Evolutionary conservation across 2,888 invertebrate genomes (phyloP), one percentile per base, ranked within the genome.

Genomic region (Dioctria linearis): DNA sequence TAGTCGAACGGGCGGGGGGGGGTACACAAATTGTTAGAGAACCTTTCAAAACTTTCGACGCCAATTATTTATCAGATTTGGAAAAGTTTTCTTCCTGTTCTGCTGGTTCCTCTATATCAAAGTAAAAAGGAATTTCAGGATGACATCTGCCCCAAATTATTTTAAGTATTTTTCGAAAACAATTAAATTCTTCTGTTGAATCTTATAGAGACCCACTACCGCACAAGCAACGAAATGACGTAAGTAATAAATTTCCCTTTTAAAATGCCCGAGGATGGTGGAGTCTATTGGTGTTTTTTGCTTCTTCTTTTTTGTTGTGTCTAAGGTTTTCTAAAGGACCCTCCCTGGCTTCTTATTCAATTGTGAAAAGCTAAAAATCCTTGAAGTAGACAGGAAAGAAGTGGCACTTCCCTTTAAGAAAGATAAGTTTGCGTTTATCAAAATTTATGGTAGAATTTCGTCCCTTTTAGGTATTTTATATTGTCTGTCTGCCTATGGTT

Each of bases 351-450:
- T 25, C 51, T 9, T 51, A 51, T 51, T 51, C 51, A 51, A 51
- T 51, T 51, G 51, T 51, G 51, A 51, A 11, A 51, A 51, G 51
- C 51, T 51, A 11, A 51, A 51, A 51, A 51, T 2, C 51, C 51
- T 51, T 11, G 25, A 51, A 51, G 51, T 51, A 51, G 8, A 13
- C 59, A 59, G n/a, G 59, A 6, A 59, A 59, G 59, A 13, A n/a
- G 5, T 13, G 51, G 8, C 59, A 13, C 5, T 13, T 13, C 25
- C 5, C n/a, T 59, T 59, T 5, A n/a, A 59, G 25, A n/a, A 59
- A 59, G 59, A 59, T 59, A 59, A 59, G 59, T 59, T 13, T 59
- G 3, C 59, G 59, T 59, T 59, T 59, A 59, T 59, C 59, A 59
- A 59, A 59, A 59, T 59, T 59, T 59, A 59, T 59, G 59, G 59